phyloP scores from a whole-genome alignment of 2,113 vertebrate genomes.

The Strix uralensis region DNA sequence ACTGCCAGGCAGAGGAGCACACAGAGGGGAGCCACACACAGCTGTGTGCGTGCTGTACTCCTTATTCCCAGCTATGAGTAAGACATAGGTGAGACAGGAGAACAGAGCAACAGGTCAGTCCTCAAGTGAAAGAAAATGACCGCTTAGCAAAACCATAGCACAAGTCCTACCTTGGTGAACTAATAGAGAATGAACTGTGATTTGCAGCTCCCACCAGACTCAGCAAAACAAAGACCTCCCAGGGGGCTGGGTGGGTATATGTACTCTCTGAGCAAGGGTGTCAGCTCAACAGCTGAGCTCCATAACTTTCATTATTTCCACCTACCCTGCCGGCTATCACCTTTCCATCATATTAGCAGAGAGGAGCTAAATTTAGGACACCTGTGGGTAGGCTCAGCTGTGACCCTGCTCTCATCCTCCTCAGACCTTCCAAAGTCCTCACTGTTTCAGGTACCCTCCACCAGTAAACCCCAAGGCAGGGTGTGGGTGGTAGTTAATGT shows the following conservation, averaged over 20 bases:
- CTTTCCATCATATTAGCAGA: background rate
- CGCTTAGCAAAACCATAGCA: background rate
- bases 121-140: rapidly evolving
- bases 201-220: rapidly evolving
- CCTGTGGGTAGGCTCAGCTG: background rate
- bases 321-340: background rate
- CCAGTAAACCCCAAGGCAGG: background rate
- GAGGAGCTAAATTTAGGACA: background rate
- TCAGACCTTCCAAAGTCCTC: background rate
- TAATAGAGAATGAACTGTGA: rapidly evolving
- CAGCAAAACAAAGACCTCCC: rapidly evolving
- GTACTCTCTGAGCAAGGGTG: background rate
- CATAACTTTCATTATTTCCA: background rate
- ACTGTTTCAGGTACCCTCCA: background rate
- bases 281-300: background rate
- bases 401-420: background rate
- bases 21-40: rapidly evolving
- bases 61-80: background rate
- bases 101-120: background rate
- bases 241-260: rapidly evolving
- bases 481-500: background rate
- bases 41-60: rapidly evolving
- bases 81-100: background rate
- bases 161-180: background rate
- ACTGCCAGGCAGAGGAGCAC: background rate